Evolutionary conservation across 1,140 invertebrate species (phyloP).

Genomic region (Lordiphosa mommai): DNA sequence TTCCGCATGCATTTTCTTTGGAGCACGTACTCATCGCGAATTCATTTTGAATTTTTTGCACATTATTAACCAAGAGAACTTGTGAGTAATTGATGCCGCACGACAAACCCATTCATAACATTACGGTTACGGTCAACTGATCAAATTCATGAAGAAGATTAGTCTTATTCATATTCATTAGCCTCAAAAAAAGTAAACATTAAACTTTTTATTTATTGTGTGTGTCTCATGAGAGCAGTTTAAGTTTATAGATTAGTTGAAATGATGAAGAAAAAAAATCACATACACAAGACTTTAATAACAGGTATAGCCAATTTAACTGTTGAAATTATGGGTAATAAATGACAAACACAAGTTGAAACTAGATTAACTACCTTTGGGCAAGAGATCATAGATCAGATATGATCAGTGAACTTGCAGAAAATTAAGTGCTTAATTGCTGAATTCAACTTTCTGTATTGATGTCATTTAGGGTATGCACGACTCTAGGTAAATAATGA

Average conservation of each 20-base stretch:
- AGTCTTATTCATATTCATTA: background rate
- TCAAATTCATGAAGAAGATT: background rate
- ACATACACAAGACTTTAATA: background rate
- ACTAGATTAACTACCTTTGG: no score
- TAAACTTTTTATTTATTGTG: background rate
- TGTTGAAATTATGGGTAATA: background rate
- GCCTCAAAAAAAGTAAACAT: background rate
- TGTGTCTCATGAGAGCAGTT: background rate
- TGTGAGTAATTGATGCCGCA: constrained; percentile 49
- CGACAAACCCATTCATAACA: constrained; percentile 23
- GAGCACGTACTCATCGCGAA: constrained; percentile 43
- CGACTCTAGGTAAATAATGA: no score
- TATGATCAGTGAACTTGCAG: no score
- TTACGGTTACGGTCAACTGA: constrained; percentile 32
- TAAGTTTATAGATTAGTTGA: constrained; percentile 4
- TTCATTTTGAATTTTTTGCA: constrained; percentile 24
- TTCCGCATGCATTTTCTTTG: constrained; percentile 17
- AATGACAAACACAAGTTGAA: constrained; percentile 1
- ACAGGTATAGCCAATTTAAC: constrained; percentile 3
- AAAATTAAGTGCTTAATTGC: no score
- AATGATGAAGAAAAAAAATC: no score
- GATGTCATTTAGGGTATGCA: no score
- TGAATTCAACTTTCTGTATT: no score
- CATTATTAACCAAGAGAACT: constrained; percentile 31
- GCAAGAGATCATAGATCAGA: no score